Percentiles rank a stretch among this genome's conserved stretches.
Evolutionary conservation across 2,113 vertebrate genomes (phyloP).

Genomic region (Cyprinodon variegatus): DNA sequence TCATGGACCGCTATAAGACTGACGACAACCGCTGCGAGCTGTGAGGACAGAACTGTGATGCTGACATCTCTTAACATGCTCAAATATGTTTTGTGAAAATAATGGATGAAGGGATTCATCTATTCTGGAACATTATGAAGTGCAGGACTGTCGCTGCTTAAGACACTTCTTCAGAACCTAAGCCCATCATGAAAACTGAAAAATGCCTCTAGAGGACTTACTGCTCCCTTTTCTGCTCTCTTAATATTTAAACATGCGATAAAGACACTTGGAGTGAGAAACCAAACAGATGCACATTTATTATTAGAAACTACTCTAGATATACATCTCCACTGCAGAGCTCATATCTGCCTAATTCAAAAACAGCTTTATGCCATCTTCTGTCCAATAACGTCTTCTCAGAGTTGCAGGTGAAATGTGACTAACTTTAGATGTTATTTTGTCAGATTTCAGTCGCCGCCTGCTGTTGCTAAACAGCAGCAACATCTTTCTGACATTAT

Average conservation of each 20-base stretch:
- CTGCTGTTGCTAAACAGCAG: neutral
- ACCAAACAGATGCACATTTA: conserved; percentile 25
- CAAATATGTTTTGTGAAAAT: conserved; percentile 18
- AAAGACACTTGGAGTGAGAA: neutral
- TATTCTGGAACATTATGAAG: neutral
- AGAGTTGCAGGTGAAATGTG: conserved; percentile 11
- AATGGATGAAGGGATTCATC: neutral
- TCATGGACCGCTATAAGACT: conserved; percentile 84
- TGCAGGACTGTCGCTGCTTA: conserved; percentile 11
- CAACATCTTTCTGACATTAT: conserved; percentile 3
- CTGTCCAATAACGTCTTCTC: neutral
- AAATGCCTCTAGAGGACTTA: neutral
- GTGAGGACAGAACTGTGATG: conserved; percentile 40
- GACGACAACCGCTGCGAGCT: conserved; percentile 72
- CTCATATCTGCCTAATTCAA: neutral
- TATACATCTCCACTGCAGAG: neutral
- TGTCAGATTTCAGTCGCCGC: neutral
- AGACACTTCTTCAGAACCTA: conserved; percentile 12
- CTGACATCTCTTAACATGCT: conserved; percentile 35
- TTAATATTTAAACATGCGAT: conserved; percentile 11
- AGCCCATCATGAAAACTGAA: neutral
- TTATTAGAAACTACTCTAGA: neutral
- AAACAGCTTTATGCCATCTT: neutral
- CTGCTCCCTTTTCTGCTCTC: conserved; percentile 2
- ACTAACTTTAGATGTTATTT: conserved; percentile 15